Base-by-base conservation (phyloP, 2,113 vertebrate species). In the Aspidoscelis tigris region DNA sequence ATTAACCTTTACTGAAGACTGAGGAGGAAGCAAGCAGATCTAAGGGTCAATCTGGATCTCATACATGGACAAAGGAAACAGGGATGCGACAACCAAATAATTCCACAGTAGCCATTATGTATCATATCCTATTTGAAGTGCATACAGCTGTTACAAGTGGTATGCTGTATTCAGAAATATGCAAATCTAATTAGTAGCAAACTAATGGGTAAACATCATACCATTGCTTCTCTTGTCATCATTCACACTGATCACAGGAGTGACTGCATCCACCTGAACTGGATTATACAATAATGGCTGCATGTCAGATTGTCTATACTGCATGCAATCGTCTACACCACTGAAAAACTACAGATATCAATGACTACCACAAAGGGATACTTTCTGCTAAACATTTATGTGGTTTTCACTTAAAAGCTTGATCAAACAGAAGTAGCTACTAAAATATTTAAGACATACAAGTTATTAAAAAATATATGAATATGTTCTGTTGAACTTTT, bases 401-500 rank as follows among this genome's bases (percentile, higher is more conserved):
- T 83, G 82, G 33, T 8, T 41, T 43, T 3, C 26, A 76, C 5
- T 69, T 55, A 66, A 83, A 73, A 55, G 5, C 8, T 11, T 78
- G 41, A 50, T 79, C 58, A 50, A 14, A 74, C 14, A 53, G 41
- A 64, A 66, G 21, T 9, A 73, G 24, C 9, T 50, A 74, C 33
- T 41, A 50, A 18, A 61, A 8, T 79, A 73, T 7, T 16, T 43
- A 74, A 53, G n/a, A 53, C 61, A 2, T 72, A 76, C 14, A 43
- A 55, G 5, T 41, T 55, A 90, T 72, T 74, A 75, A 0, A 1
- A 1, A 80, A 20, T 58, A 61, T 58, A 11, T 69, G 39, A 33
- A 74, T 82, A 82, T 26, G 5, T 11, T 61, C 87, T 39, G 33
- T 64, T 61, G 65, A 55, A 78, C 12, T 78, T 72, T 53, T 66